A percentile compares a stretch with the other conserved stretches of the same genome.
Evolutionary conservation across 30 jellyfish, hydroid and myxozoan species (phyloP).

Genomic region (Euphysa ruthae): DNA sequence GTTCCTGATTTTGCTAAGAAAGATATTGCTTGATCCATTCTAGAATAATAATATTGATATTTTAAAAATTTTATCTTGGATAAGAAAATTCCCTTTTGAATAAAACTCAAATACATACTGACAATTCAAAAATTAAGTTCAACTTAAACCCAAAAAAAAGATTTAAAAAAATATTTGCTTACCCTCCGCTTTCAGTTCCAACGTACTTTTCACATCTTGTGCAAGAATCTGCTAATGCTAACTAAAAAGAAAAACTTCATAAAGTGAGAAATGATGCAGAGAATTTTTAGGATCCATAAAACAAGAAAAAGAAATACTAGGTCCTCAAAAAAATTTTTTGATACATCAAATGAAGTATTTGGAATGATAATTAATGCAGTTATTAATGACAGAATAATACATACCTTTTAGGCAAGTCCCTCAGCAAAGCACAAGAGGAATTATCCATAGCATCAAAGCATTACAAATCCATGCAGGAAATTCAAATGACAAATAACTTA

Average conservation of each 20-base stretch:
- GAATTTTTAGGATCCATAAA: too few species aligned
- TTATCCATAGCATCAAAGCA: too few species aligned
- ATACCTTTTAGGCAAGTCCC: background rate
- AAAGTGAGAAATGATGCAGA: background rate
- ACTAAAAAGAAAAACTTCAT: slow-evolving; percentile 23
- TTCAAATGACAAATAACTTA: too few species aligned
- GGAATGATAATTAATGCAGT: background rate
- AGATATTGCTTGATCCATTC: slow-evolving; percentile 94
- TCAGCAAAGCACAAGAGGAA: too few species aligned
- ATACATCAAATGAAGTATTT: background rate
- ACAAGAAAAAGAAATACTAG: background rate
- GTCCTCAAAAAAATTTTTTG: background rate
- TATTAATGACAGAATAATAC: background rate
- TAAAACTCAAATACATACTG: background rate
- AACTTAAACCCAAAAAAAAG: background rate
- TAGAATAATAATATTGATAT: too few species aligned
- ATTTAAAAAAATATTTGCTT: slow-evolving; percentile 13
- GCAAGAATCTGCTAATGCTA: slow-evolving; percentile 71
- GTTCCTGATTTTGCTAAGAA: slow-evolving; percentile 75
- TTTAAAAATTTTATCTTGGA: too few species aligned
- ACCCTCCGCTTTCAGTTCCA: slow-evolving; percentile 99
- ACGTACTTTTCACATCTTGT: slow-evolving; percentile 67
- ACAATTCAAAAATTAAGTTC: background rate
- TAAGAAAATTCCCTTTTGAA: background rate
- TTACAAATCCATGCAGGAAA: too few species aligned